Evolutionary conservation across 2,797 vertebrate genomes (phyloP).

Genomic region (Glyptemys insculpta): DNA sequence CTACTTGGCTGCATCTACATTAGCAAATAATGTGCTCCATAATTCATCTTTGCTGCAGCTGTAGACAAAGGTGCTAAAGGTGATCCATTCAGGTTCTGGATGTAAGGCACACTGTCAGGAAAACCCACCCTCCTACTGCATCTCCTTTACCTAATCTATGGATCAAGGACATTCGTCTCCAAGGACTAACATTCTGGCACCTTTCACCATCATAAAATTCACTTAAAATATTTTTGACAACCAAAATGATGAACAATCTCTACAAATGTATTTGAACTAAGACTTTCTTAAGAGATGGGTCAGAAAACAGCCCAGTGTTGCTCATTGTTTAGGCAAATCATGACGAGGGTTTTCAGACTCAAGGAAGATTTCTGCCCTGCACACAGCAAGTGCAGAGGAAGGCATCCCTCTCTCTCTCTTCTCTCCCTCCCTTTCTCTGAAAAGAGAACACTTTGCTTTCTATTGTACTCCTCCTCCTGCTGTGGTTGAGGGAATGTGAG

Average conservation of each 20-base stretch:
- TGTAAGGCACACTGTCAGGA: background rate
- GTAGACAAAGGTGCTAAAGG: background rate
- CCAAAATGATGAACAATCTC: background rate
- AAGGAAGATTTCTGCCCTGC: background rate
- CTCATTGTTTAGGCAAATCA: background rate
- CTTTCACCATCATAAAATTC: background rate
- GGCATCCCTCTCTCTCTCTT: background rate
- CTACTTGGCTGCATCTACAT: background rate
- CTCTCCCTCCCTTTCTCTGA: background rate
- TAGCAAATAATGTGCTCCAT: background rate
- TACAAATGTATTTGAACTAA: background rate
- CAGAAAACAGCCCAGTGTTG: background rate
- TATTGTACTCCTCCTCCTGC: slow-evolving; percentile 16
- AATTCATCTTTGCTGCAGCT: background rate
- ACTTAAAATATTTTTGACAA: background rate
- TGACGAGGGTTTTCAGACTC: background rate
- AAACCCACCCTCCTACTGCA: background rate
- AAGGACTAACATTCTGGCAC: background rate
- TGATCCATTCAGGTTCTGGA: background rate
- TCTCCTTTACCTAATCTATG: background rate
- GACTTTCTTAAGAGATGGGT: background rate
- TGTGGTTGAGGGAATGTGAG: slow-evolving; percentile 28
- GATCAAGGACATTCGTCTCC: background rate
- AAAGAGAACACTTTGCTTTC: slow-evolving; percentile 19
- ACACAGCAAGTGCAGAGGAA: background rate